phyloP scores from a whole-genome alignment of 2,888 invertebrate genomes.

The Archips xylosteana region DNA sequence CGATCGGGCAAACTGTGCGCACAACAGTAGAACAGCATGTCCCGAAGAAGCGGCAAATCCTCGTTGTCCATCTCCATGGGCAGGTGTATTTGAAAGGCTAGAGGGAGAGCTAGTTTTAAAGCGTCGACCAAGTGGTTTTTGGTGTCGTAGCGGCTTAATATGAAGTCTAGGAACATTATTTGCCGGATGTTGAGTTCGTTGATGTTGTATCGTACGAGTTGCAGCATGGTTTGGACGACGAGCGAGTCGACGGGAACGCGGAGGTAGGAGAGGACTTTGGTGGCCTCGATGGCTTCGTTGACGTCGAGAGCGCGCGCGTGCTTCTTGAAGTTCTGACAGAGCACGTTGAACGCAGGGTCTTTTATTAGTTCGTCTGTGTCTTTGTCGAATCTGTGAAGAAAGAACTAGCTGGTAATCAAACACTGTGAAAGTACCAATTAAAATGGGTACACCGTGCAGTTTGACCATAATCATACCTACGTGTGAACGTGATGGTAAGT shows the following conservation, averaged over 20 bases:
- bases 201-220: constrained; percentile 86
- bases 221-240: constrained; percentile 87
- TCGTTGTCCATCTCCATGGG: constrained; percentile 84
- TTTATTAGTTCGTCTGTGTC: constrained; percentile 74
- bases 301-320: constrained; percentile 82
- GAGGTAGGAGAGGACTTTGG: constrained; percentile 86
- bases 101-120: constrained; percentile 87
- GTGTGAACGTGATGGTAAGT: no score
- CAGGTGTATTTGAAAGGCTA: constrained; percentile 88
- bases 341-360: constrained; percentile 83
- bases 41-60: constrained; percentile 79
- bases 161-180: constrained; percentile 87
- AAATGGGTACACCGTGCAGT: neutral
- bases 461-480: no score
- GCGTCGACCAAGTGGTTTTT: constrained; percentile 87
- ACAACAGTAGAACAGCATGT: constrained; percentile 84
- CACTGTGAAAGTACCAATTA: no score
- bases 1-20: constrained; percentile 79
- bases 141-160: constrained; percentile 79
- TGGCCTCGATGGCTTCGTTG: constrained; percentile 84
- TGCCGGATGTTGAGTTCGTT: constrained; percentile 86
- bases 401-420: neutral
- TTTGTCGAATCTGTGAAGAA: constrained; percentile 57
- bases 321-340: constrained; percentile 85
- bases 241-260: constrained; percentile 85